Percentiles rank a stretch among this genome's conserved stretches.
phyloP scores from a whole-genome alignment of 2,888 invertebrate species.

The Drosophila kambysellisi region DNA sequence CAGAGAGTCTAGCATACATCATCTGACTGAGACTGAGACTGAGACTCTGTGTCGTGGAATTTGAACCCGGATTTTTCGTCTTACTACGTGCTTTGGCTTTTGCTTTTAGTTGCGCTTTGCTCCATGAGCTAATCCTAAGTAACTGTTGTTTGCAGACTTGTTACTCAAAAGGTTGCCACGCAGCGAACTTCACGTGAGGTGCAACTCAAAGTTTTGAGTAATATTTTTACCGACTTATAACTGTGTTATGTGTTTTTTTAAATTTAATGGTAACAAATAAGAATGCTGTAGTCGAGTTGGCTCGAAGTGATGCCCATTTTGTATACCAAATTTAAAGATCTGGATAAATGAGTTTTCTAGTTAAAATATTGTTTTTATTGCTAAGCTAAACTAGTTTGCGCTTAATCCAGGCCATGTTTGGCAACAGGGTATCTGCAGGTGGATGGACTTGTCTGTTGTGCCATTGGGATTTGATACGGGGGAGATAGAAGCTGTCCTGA shows the following conservation, averaged over 20 bases:
- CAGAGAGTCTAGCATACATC: slow-evolving; percentile 47
- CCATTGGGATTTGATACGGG: slow-evolving; percentile 43
- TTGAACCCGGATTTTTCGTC: slow-evolving; percentile 68
- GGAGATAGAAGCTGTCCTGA: slow-evolving; percentile 53
- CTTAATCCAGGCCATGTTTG: background rate
- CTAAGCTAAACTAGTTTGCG: too few species aligned
- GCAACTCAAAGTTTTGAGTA: slow-evolving; percentile 43
- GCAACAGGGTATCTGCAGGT: background rate
- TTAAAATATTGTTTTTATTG: background rate
- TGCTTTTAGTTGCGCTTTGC: slow-evolving; percentile 71
- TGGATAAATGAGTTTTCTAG: background rate
- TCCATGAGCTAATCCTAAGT: slow-evolving; percentile 70
- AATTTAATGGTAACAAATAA: background rate
- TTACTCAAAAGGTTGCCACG: slow-evolving; percentile 35
- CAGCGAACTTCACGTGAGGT: slow-evolving; percentile 40
- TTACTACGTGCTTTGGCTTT: slow-evolving; percentile 75
- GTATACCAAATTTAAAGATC: background rate
- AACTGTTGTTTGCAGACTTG: slow-evolving; percentile 68
- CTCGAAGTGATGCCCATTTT: slow-evolving; percentile 9
- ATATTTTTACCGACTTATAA: background rate
- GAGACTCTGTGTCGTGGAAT: slow-evolving; percentile 48
- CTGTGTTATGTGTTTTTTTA: background rate
- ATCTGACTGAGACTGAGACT: slow-evolving; percentile 23
- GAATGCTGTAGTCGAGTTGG: too few species aligned
- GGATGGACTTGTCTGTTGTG: background rate